Conservation (phyloP, 2,113 vertebrate genomes). For the Alces alces region DNA sequence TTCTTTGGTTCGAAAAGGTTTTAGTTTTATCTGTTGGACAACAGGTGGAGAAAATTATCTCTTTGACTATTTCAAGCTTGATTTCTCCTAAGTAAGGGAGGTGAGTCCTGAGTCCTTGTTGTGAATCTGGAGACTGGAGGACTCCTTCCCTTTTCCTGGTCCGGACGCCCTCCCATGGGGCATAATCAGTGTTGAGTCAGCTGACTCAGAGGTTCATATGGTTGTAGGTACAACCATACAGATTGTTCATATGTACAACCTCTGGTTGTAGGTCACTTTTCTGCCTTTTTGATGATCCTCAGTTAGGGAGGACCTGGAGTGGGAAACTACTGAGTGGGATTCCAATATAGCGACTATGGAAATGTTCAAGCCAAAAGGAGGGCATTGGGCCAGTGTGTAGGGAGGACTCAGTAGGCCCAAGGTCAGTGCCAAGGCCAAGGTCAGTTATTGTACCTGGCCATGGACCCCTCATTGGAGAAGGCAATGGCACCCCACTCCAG, state of each 20-base stretch:
- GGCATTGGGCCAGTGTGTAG: rapidly evolving
- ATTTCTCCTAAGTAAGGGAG: background rate
- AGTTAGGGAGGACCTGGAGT: background rate
- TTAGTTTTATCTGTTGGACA: background rate
- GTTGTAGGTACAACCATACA: background rate
- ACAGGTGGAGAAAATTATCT: background rate
- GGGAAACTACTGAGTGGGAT: background rate
- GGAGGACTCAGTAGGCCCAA: background rate
- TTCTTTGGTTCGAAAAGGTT: background rate
- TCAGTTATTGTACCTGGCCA: no score
- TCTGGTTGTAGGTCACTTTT: background rate
- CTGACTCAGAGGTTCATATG: no score
- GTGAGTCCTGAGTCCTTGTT: background rate
- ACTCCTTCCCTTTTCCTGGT: no score
- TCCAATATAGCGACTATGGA: background rate
- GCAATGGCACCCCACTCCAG: no score
- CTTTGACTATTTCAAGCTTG: background rate
- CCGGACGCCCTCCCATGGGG: rapidly evolving
- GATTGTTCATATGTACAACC: background rate
- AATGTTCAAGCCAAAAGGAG: background rate
- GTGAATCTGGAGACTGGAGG: background rate
- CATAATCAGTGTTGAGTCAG: background rate
- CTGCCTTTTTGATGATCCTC: background rate
- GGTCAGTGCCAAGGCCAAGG: background rate
- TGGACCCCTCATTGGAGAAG: background rate